Conservation (phyloP, 2,888 invertebrate genomes). For the Nymphalis urticae region DNA sequence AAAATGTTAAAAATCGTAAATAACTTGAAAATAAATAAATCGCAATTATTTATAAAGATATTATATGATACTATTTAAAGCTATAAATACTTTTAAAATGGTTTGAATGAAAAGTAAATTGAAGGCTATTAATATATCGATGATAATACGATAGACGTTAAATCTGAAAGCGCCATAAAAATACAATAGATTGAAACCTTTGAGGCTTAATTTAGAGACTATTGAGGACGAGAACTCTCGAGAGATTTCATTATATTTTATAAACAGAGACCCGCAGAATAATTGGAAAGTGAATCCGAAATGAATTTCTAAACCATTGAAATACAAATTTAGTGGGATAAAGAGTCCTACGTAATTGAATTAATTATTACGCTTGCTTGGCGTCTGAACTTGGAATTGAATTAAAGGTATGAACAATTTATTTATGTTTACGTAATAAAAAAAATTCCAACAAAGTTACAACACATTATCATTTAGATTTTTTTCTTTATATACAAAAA, state of each 20-base stretch:
- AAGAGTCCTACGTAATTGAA: constrained; percentile 30
- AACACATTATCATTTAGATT: too few relatives aligned
- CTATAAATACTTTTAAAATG: not conserved
- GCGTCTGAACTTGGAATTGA: constrained; percentile 7
- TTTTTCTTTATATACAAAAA: too few relatives aligned
- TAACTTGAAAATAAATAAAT: constrained; percentile 1
- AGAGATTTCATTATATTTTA: constrained; percentile 39
- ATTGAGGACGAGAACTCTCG: constrained; percentile 12
- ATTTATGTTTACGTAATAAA: constrained; percentile 3
- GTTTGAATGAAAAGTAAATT: not conserved
- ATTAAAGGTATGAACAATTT: constrained; percentile 8
- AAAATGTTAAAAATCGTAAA: constrained; percentile 4
- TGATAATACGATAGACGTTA: constrained; percentile 18
- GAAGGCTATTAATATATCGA: not conserved
- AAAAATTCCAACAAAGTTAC: not conserved
- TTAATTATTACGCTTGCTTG: constrained; percentile 26
- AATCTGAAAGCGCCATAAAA: constrained; percentile 27
- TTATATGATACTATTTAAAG: too few relatives aligned
- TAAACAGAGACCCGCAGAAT: constrained; percentile 38
- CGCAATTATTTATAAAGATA: too few relatives aligned
- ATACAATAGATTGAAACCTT: constrained; percentile 24
- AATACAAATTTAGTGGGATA: constrained; percentile 36
- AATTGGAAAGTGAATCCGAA: constrained; percentile 41
- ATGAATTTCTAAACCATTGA: constrained; percentile 40
- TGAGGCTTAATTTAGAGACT: constrained; percentile 6